These are phyloP conservation scores for Dynastes grantii DNA, from an alignment of 2,888 invertebrate genomes.

Conservation along the genomic window DNA sequence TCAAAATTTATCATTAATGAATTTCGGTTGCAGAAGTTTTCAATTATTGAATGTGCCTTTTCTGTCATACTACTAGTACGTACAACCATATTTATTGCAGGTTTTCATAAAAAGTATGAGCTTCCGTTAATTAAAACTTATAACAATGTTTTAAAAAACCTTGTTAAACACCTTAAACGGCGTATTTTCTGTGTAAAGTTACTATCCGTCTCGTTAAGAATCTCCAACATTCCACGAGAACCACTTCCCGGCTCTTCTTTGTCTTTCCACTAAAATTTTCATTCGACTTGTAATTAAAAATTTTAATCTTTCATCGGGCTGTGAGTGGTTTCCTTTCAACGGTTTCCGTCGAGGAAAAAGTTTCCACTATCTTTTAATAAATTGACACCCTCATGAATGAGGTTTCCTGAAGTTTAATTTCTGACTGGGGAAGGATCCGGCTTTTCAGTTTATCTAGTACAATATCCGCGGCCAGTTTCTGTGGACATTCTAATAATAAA, in stretches of 20 bases:
- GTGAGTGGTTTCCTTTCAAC: slow-evolving; percentile 56
- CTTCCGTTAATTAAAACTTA: background rate
- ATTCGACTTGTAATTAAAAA: slow-evolving; percentile 59
- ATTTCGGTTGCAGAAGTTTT: too few relatives aligned
- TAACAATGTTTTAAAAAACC: background rate
- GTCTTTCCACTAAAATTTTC: slow-evolving; percentile 57
- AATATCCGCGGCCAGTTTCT: slow-evolving; percentile 23
- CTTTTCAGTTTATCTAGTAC: slow-evolving; percentile 38
- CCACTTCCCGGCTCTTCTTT: slow-evolving; percentile 23
- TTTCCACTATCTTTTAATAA: slow-evolving; percentile 52
- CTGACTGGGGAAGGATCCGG: slow-evolving; percentile 39
- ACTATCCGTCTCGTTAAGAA: slow-evolving; percentile 5
- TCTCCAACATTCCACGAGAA: background rate
- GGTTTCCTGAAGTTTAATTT: slow-evolving; percentile 50
- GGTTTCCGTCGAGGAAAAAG: slow-evolving; percentile 45
- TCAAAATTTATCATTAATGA: too few relatives aligned
- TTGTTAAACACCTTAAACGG: slow-evolving; percentile 3
- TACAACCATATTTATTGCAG: too few relatives aligned
- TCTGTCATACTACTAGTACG: too few relatives aligned
- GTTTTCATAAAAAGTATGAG: too few relatives aligned
- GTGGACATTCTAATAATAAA: slow-evolving; percentile 45
- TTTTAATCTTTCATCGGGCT: slow-evolving; percentile 59
- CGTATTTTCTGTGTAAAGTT: slow-evolving; percentile 1
- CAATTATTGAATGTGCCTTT: too few relatives aligned
- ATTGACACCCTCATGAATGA: slow-evolving; percentile 50